phyloP scores from a whole-genome alignment of 2,113 vertebrate genomes.

The Epinephelus cyanopodus region DNA sequence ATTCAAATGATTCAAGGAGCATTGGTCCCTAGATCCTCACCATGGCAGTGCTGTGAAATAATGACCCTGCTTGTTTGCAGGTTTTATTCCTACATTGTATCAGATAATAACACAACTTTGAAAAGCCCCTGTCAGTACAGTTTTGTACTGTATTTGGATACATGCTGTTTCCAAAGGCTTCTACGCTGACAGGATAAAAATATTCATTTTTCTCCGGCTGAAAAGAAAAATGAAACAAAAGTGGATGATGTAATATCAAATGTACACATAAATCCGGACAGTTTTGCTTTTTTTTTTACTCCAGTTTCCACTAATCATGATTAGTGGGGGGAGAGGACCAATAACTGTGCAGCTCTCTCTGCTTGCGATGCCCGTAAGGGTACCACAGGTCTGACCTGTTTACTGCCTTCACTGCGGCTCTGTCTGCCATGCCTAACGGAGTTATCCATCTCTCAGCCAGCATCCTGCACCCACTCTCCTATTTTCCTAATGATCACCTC shows the following conservation, averaged over 20 bases:
- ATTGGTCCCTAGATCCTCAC: slow-evolving; percentile 6
- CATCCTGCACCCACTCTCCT: slow-evolving; percentile 68
- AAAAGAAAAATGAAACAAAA: slow-evolving; percentile 35
- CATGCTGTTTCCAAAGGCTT: slow-evolving; percentile 10
- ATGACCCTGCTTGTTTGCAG: slow-evolving; percentile 21
- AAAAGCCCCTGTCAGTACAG: background rate
- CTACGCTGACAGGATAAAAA: background rate
- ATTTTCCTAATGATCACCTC: slow-evolving; percentile 76
- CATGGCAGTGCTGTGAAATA: slow-evolving; percentile 22
- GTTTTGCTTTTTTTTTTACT: slow-evolving; percentile 30
- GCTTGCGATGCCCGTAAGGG: slow-evolving; percentile 59
- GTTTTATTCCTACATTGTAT: slow-evolving; percentile 19
- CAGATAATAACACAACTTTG: background rate
- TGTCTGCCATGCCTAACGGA: slow-evolving; percentile 72
- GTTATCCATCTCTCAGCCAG: slow-evolving; percentile 78
- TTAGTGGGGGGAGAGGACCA: slow-evolving; percentile 50
- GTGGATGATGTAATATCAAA: slow-evolving; percentile 33
- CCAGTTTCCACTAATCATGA: slow-evolving; percentile 66
- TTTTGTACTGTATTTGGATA: background rate
- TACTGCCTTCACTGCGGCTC: slow-evolving; percentile 69
- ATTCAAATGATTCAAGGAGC: slow-evolving; percentile 32
- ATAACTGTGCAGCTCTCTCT: slow-evolving; percentile 55
- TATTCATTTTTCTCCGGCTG: background rate
- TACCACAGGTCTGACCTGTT: slow-evolving; percentile 74
- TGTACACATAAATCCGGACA: slow-evolving; percentile 26